Base-by-base conservation (phyloP, 2,888 invertebrate genomes). In the Nysson spinosus region DNA sequence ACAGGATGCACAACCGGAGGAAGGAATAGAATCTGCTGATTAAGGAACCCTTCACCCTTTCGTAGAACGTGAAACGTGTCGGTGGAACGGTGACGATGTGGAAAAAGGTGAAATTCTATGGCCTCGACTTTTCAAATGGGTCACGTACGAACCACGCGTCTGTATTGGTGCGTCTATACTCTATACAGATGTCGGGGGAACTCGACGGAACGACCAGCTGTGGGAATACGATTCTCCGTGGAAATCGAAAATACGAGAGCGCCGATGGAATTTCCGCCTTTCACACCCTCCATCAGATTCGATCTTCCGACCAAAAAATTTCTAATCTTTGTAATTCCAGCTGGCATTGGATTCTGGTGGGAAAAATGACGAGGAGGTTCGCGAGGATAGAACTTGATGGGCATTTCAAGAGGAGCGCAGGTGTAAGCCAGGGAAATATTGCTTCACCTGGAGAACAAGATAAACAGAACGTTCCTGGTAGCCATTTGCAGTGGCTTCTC, bases 121-220 rank as follows among this genome's bases (percentile, higher is more conserved):
- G 63, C 72, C 69, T 72, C 63, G 75, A 75, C 52, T 75, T 75
- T 75, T 66, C 72, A 69, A 75, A 75, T 72, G 72, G 74, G 66
- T 75, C 74, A 66, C 72, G 66, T 58, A 46, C 39, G 55, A 35
- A 3, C 22, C 16, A 14, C 26, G 22, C 24, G 1, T 7, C 22
- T n/a, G 30, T n/a, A 9, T n/a, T 1, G 9, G 30, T 11, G 32
- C 9, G 11, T 7, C 2, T 17, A 17, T 34, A 39, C 7, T 28
- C 22, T 30, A 37, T n/a, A 19, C 40, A 6, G 28, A 16, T 32
- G 28, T 14, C 9, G 26, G 0, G 24, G 40, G n/a, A n/a, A n/a
- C 17, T 16, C 14, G 20, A 28, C n/a, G 26, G 44, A 46, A 55
- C 54, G 28, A 14, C 43, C 24, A 12, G 40, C 35, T 9, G 17